Conservation (phyloP, 2,113 vertebrate species). For the Edolisoma coerulescens region DNA sequence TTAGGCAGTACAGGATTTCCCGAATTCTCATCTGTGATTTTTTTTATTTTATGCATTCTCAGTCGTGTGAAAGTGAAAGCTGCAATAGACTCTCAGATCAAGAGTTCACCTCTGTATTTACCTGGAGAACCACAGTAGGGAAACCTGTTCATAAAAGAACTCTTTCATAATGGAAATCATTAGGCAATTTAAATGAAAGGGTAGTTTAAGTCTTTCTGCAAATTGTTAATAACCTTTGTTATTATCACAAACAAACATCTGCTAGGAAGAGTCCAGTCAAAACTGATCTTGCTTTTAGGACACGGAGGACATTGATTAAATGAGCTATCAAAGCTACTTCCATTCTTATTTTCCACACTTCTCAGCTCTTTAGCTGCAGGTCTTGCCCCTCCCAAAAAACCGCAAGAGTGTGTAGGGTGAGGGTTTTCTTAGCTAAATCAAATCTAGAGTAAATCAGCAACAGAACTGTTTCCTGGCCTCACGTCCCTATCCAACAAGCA, state of each 20-base stretch:
- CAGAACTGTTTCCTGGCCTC: neutral
- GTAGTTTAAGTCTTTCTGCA: neutral
- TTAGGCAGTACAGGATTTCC: neutral
- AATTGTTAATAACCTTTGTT: neutral
- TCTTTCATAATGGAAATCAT: neutral
- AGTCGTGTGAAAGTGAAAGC: neutral
- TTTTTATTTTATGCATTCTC: neutral
- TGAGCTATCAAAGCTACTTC: neutral
- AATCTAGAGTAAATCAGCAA: neutral
- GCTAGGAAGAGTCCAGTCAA: neutral
- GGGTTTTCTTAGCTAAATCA: neutral
- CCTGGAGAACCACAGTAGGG: neutral
- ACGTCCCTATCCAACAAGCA: neutral
- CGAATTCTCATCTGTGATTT: neutral
- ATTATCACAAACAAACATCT: neutral
- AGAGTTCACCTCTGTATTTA: neutral
- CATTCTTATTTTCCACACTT: neutral
- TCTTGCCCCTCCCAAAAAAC: neutral
- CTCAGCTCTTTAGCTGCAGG: neutral
- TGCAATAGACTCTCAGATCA: neutral
- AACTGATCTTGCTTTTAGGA: neutral
- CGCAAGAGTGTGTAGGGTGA: neutral
- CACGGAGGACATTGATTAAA: neutral
- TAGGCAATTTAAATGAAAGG: neutral
- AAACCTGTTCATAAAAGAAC: neutral